These are phyloP conservation scores for Fulmarus glacialis DNA, from an alignment of 2,113 vertebrate genomes.

Conservation along the genomic window DNA sequence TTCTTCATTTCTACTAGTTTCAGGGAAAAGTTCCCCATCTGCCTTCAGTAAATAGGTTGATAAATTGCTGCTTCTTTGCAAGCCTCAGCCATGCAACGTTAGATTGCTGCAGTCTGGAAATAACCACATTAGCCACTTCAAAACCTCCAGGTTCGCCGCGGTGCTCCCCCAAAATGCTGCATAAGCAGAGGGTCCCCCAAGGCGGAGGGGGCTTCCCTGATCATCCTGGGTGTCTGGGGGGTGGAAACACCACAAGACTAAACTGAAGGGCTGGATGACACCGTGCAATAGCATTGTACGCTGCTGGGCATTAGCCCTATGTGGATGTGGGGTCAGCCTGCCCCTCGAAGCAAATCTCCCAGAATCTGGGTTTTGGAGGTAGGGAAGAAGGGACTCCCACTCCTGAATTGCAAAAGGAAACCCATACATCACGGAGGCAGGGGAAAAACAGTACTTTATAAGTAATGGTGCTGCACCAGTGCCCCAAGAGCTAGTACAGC, in stretches of 20 bases:
- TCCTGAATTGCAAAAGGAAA: not conserved
- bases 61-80: not conserved
- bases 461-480: not conserved
- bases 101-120: not conserved
- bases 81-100: not conserved
- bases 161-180: not conserved
- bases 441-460: not conserved
- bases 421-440: not conserved
- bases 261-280: not conserved
- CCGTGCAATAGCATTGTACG: not conserved
- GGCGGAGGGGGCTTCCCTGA: not conserved
- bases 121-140: not conserved
- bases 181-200: not conserved
- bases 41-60: not conserved
- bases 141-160: rapidly evolving
- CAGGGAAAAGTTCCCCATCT: not conserved
- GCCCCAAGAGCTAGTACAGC: not conserved
- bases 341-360: not conserved
- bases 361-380: not conserved
- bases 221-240: not conserved
- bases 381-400: not conserved
- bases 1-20: not conserved
- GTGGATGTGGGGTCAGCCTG: not conserved
- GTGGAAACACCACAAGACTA: not conserved
- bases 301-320: not conserved